Evolutionary conservation across 2,888 invertebrate genomes (phyloP).

Genomic region (Craniophora ligustri): DNA sequence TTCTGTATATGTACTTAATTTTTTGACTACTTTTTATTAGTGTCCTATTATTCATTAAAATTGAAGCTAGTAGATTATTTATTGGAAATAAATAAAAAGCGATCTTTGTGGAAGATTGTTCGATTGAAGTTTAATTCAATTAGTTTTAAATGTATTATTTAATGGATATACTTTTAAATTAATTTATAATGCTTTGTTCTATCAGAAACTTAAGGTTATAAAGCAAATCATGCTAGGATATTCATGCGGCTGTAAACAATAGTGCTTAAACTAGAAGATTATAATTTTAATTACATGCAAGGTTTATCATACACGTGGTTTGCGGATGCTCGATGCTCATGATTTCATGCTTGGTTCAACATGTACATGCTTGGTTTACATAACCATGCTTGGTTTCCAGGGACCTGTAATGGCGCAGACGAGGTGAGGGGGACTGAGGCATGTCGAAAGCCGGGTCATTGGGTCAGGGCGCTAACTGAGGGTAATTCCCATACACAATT

Average conservation of each 20-base stretch:
- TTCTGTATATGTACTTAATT: no score
- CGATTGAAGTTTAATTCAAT: no score
- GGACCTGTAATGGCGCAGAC: constrained; percentile 95
- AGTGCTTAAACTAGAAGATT: constrained; percentile 1
- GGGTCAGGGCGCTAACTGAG: constrained; percentile 82
- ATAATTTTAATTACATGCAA: constrained; percentile 25
- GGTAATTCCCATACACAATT: constrained; percentile 80
- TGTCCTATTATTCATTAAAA: no score
- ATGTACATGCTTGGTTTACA: constrained; percentile 50
- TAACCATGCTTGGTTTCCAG: constrained; percentile 76
- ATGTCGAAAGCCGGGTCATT: constrained; percentile 92
- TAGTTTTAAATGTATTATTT: no score
- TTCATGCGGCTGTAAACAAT: constrained; percentile 5
- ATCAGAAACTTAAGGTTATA: neutral
- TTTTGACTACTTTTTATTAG: no score
- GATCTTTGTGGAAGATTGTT: no score
- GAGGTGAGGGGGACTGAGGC: constrained; percentile 91
- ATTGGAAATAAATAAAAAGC: no score
- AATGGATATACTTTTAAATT: no score
- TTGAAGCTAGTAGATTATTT: no score
- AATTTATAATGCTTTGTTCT: neutral
- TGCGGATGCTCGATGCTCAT: constrained; percentile 43
- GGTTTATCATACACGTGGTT: constrained; percentile 45
- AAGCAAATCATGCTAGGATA: constrained; percentile 31
- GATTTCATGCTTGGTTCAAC: constrained; percentile 49